A percentile compares a stretch with the other conserved stretches of the same genome.
Conservation (phyloP, 2,797 vertebrate genomes). For the Gymnothorax javanicus region DNA sequence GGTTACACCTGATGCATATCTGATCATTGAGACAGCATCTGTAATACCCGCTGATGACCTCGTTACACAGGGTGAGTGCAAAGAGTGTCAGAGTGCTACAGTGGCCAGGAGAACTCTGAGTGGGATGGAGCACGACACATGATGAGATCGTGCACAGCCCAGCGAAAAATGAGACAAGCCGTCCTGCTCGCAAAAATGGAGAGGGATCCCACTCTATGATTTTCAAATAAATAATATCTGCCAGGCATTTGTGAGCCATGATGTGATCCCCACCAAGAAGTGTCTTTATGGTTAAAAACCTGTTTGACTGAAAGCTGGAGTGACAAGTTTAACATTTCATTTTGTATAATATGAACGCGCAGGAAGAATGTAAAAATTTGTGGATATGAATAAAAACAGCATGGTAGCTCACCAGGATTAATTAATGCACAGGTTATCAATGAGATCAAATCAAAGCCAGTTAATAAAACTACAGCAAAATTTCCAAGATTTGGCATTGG, state of each 20-base stretch:
- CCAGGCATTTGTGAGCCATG: background rate
- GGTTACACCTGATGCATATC: conserved; percentile 9
- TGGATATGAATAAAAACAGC: no score
- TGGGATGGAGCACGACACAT: background rate
- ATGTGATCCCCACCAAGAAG: background rate
- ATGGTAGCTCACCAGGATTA: no score
- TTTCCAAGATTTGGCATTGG: no score
- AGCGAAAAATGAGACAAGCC: background rate
- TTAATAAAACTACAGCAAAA: no score
- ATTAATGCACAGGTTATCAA: no score
- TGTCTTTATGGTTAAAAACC: background rate
- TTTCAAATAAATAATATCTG: background rate
- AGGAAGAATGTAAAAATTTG: no score
- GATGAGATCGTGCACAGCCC: background rate
- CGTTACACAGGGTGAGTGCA: background rate
- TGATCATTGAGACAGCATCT: background rate
- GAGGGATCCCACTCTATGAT: background rate
- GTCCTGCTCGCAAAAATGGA: background rate
- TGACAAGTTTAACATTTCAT: background rate
- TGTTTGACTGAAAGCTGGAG: background rate
- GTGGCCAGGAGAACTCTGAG: background rate
- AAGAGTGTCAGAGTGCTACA: background rate
- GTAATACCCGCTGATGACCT: background rate
- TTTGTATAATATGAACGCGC: background rate
- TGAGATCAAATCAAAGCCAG: no score